Evolutionary conservation across 2,888 invertebrate genomes (phyloP), one percentile per base, ranked within the genome.

Genomic region (Sarcophaga carnaria): DNA sequence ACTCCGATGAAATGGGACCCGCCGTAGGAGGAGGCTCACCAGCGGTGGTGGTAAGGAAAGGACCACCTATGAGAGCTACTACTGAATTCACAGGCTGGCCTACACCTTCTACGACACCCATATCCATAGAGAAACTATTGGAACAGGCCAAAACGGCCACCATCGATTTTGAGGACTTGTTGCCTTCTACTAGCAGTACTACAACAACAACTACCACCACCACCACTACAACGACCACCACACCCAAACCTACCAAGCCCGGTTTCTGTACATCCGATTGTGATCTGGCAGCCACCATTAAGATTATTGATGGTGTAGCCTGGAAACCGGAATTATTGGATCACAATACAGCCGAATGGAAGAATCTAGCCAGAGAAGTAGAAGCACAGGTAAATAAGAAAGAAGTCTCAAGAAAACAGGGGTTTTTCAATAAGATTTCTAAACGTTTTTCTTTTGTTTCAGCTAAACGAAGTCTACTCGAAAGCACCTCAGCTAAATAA

Each of bases 31-130:
- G 93, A 47, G 95, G 94, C 3, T 93, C 94, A 1, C 94, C 95
- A 0, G 92, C 94, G 0, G 97, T 97, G 8, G 95, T 96, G 76
- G 97, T 97, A 89, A 96, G 96, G 88, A 97, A 97, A 93, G 97
- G 97, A 89, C 97, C 97, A 95, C 97, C 97, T 1, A 95, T 95
- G 27, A 96, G 97, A 95, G 96, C 96, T 27, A 97, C 97, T 11
- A 98, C 97, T 22, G 97, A 97, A 93, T 98, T 98, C 90, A 97
- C 97, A 17, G 98, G 98, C 20, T 98, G 98, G 98, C 97, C 97
- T 14, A 97, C 97, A 0, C 96, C 97, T 8, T 97, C 97, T 1
- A 97, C 97, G 0, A 97, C 97, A 0, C 97, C 97, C 0, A 96
- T 97, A 89, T 97, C 97, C 0, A 96, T 97, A 82, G 97, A 97